Evolutionary conservation across 2,797 vertebrate genomes (phyloP).

Genomic region (Gymnopithys bicolor): DNA sequence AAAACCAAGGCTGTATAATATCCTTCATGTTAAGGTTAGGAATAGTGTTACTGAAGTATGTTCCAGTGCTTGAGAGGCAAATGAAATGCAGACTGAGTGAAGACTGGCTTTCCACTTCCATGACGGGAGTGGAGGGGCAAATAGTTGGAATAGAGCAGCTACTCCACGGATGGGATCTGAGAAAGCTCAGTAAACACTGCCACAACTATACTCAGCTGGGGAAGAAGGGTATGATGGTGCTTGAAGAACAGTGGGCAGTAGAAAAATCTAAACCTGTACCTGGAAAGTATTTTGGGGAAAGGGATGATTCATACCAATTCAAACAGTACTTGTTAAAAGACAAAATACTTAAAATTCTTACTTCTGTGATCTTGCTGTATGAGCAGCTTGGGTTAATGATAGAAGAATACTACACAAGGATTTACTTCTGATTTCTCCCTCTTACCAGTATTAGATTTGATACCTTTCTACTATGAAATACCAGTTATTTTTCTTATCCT

Average conservation of each 20-base stretch:
- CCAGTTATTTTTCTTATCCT: background rate
- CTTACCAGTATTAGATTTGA: background rate
- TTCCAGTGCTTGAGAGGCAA: conserved; percentile 9
- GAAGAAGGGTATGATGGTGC: background rate
- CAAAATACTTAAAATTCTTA: background rate
- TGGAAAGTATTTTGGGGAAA: background rate
- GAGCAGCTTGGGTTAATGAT: background rate
- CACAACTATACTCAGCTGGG: background rate
- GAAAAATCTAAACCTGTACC: background rate
- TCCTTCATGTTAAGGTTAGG: conserved; percentile 32
- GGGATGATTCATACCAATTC: background rate
- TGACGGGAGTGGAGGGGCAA: conserved; percentile 6
- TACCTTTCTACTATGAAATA: conserved; percentile 5
- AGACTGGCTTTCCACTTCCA: conserved; percentile 28
- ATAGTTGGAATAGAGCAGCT: conserved; percentile 26
- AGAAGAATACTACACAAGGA: background rate
- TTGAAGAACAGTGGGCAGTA: background rate
- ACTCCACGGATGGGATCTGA: background rate
- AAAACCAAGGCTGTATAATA: conserved; percentile 48
- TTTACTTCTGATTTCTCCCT: background rate
- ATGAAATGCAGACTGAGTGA: conserved; percentile 7
- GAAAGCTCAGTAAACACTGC: background rate
- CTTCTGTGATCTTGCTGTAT: background rate
- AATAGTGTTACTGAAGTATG: conserved; percentile 50
- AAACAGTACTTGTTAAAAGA: background rate